Percentiles rank a stretch among this genome's conserved stretches.
phyloP scores from a whole-genome alignment of 1,140 invertebrate species.

The Littorina saxatilis region DNA sequence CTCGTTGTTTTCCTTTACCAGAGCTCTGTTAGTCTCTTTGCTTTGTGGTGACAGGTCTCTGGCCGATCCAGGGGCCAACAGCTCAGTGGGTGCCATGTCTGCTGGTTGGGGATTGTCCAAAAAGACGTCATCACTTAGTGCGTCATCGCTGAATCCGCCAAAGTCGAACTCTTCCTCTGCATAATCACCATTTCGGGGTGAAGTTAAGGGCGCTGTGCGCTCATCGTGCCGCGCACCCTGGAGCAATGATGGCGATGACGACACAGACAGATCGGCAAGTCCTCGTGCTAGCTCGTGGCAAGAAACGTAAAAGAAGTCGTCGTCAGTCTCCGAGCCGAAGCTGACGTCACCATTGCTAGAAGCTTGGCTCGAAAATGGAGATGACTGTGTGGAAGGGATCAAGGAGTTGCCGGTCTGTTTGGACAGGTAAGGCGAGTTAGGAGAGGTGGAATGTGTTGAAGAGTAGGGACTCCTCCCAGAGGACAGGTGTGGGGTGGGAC shows the following conservation, averaged over 20 bases:
- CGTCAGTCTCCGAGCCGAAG: conserved; percentile 28
- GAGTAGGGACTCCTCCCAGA: neutral
- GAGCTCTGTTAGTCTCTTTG: too few species aligned
- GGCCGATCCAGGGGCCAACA: neutral
- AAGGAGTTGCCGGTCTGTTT: conserved; percentile 4
- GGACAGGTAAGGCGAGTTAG: neutral
- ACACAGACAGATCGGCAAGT: conserved; percentile 18
- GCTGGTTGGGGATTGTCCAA: neutral
- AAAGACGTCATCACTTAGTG: conserved; percentile 33
- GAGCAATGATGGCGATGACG: neutral
- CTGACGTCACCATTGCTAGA: conserved; percentile 16
- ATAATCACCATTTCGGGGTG: neutral
- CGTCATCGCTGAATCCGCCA: conserved; percentile 19
- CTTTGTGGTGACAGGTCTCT: too few species aligned
- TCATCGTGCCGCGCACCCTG: neutral
- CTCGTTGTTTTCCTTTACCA: too few species aligned
- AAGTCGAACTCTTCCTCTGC: conserved; percentile 14
- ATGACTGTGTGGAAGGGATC: neutral
- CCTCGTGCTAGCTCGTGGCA: conserved; percentile 16
- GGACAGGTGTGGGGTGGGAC: neutral
- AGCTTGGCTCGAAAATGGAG: neutral
- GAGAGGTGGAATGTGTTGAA: neutral
- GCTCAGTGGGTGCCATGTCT: neutral
- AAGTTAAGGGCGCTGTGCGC: too few species aligned
- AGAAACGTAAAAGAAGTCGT: conserved; percentile 33